Evolutionary conservation across 2,888 invertebrate species (phyloP).

Genomic region (Colletes collaris): DNA sequence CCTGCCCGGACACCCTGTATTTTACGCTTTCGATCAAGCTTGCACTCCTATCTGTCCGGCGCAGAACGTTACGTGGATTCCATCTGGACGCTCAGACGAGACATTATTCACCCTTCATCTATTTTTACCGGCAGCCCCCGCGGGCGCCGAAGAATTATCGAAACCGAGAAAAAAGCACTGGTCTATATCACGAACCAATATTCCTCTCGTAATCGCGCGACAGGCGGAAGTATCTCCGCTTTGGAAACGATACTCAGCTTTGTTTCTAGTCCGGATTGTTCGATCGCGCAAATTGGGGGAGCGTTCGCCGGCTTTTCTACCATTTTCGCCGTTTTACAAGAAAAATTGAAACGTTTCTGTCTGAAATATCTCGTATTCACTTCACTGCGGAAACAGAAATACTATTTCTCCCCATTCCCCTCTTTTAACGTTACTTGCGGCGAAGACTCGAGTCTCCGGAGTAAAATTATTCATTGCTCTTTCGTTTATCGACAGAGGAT

Average conservation of each 20-base stretch:
- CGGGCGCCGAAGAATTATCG: conserved; percentile 29
- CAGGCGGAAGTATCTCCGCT: not conserved
- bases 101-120: conserved; percentile 40
- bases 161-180: not conserved
- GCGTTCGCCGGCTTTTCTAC: no score
- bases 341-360: no score
- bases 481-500: no score
- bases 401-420: no score
- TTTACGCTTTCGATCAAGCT: conserved; percentile 60
- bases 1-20: conserved; percentile 1
- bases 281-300: not conserved
- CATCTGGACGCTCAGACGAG: conserved; percentile 33
- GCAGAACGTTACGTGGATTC: conserved; percentile 61
- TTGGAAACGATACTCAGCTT: not conserved
- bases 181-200: conserved; percentile 1
- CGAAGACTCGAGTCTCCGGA: no score
- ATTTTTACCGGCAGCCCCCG: conserved; percentile 7
- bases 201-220: conserved; percentile 1
- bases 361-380: no score
- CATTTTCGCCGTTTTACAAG: no score
- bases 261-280: not conserved
- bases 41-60: conserved; percentile 60
- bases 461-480: no score
- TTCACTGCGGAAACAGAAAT: no score
- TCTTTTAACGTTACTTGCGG: no score